These are phyloP conservation scores for Ambastaia sidthimunki DNA, from an alignment of 2,797 vertebrate genomes.

Conservation along the genomic window DNA sequence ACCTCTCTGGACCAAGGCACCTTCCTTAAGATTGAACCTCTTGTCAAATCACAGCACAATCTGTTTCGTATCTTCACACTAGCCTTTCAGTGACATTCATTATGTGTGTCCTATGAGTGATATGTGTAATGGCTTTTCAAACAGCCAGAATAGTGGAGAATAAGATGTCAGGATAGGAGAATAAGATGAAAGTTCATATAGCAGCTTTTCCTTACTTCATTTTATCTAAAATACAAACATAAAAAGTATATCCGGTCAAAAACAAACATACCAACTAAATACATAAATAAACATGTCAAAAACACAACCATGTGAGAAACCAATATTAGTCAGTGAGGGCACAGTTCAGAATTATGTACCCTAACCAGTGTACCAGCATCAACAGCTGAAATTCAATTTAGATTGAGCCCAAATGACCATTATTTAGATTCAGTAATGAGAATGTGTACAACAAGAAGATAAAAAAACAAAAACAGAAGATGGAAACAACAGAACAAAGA, in stretches of 20 bases:
- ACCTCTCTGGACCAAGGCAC: constrained; percentile 13
- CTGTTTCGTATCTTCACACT: neutral
- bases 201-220: no score
- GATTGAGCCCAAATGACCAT: neutral
- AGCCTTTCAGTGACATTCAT: neutral
- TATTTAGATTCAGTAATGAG: neutral
- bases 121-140: neutral
- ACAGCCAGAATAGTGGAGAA: neutral
- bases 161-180: neutral
- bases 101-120: neutral
- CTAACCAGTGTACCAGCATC: neutral
- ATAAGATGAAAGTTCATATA: neutral
- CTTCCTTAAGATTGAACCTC: constrained; percentile 10
- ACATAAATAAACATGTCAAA: neutral
- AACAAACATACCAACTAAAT: neutral
- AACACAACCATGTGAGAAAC: neutral
- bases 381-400: neutral
- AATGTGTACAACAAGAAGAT: neutral
- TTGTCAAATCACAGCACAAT: neutral
- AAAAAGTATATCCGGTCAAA: neutral
- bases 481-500: no score
- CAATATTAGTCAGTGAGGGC: no score
- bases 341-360: neutral
- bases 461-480: neutral
- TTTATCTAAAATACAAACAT: neutral